Evolutionary conservation across 2,888 invertebrate genomes (phyloP), one percentile per base, ranked within the genome.

Genomic region (Ennomos fuscantarius): DNA sequence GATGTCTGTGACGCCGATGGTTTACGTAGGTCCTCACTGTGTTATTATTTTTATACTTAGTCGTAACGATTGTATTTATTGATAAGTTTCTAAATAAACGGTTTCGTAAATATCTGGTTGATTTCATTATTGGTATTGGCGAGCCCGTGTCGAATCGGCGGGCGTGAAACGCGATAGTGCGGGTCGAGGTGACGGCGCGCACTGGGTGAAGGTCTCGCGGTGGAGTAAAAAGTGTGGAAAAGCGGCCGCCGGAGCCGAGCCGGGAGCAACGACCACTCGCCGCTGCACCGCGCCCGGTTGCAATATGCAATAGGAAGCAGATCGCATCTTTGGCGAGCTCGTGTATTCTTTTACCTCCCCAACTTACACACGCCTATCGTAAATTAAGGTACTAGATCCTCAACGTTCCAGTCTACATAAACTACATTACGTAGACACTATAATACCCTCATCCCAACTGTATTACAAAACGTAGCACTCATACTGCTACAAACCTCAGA

Each of bases 41-140:
- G 74, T 85, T 84, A 78, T 77, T 87, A 85, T 82, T 89, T 90
- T 90, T 90, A 82, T 89, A 90, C 80, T 80, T 87, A 88, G 83
- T 65, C 68, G 49, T 58, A 82, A 82, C 80, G 24, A 24, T 24
- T 24, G 24, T 80, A 68, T 80, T 75, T 76, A 72, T 58, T 57
- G 54, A 68, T 87, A 85, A 83, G 86, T 91, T 90, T 89, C 90
- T 76, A 84, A 90, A 90, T 91, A 90, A 91, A 90, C 67, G 64
- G 74, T 90, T 88, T 89, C 86, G 82, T 84, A 84, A 89, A 87
- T 69, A 9, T 9, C 1, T 37, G 71, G 70, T 73, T 69, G 76
- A 78, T 87, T 89, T 88, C 85, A 82, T 86, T 86, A 80, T 76
- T 79, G 70, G 66, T 69, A 70, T 73, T 72, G 73, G 66, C 57